These are phyloP conservation scores for Diachrysia chrysitis DNA, from an alignment of 2,888 invertebrate species.

Conservation along the genomic window DNA sequence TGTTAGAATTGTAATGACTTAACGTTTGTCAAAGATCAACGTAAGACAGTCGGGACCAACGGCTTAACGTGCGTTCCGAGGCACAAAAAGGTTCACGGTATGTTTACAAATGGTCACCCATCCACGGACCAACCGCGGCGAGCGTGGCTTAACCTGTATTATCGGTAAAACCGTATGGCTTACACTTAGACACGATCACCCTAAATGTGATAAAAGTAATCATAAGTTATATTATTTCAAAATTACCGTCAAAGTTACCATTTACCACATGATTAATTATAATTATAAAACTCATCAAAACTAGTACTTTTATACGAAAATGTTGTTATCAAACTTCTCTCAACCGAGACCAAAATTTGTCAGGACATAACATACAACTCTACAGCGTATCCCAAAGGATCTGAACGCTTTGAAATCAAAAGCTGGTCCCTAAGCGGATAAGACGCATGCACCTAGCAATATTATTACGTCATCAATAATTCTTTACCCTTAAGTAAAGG, in stretches of 20 bases:
- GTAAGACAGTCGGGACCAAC: too few relatives aligned
- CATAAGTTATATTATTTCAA: neutral
- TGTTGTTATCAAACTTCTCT: neutral
- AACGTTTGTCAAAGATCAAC: too few relatives aligned
- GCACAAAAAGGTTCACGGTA: too few relatives aligned
- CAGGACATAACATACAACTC: neutral
- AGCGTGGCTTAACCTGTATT: too few relatives aligned
- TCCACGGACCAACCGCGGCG: too few relatives aligned
- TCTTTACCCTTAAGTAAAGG: conserved; percentile 1
- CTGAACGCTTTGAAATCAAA: conserved; percentile 31
- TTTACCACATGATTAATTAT: neutral
- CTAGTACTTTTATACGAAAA: neutral
- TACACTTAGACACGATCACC: neutral
- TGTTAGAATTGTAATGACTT: too few relatives aligned
- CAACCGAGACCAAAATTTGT: neutral
- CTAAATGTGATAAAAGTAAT: neutral
- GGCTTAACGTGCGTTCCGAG: too few relatives aligned
- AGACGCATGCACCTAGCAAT: conserved; percentile 22
- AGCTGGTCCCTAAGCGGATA: conserved; percentile 27
- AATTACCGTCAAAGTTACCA: neutral
- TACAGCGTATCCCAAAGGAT: conserved; percentile 26
- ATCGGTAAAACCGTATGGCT: too few relatives aligned
- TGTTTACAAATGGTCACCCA: too few relatives aligned
- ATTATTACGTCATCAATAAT: conserved; percentile 15
- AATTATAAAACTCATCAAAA: conserved; percentile 1